A percentile compares a stretch with the other conserved stretches of the same genome.
Conservation (phyloP, 2,888 invertebrate genomes). For the Tetrapedia diversipes region DNA sequence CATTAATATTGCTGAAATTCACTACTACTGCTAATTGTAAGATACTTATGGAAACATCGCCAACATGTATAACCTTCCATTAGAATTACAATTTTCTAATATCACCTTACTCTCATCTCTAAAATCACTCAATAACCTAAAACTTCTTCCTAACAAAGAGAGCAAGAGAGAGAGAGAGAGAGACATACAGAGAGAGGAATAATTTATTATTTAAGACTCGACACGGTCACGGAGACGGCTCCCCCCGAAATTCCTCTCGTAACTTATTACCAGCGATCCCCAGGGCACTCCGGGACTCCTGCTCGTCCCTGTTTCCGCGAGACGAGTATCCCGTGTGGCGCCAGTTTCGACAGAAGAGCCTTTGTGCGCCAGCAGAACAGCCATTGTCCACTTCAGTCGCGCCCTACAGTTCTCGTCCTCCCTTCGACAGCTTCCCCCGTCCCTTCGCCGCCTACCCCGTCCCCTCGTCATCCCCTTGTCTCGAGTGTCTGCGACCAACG, state of each 20-base stretch:
- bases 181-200: too few species aligned
- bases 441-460: neutral
- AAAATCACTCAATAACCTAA: too few species aligned
- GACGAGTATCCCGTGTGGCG: conserved; percentile 41
- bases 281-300: conserved; percentile 36
- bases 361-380: conserved; percentile 54
- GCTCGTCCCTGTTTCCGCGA: conserved; percentile 43
- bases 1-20: too few species aligned
- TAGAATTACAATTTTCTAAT: too few species aligned
- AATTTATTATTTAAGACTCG: conserved; percentile 48
- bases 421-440: conserved; percentile 13
- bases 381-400: conserved; percentile 62
- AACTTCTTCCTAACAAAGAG: too few species aligned
- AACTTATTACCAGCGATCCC: conserved; percentile 51
- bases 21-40: too few species aligned
- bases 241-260: conserved; percentile 29
- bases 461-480: conserved; percentile 24
- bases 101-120: too few species aligned
- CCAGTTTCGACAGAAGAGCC: conserved; percentile 58
- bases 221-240: conserved; percentile 23
- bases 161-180: too few species aligned
- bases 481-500: conserved; percentile 45
- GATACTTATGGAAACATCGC: too few species aligned
- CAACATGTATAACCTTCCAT: too few species aligned
- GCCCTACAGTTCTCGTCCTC: conserved; percentile 48